These are phyloP conservation scores for Creontiades dilutus DNA, from an alignment of 2,888 invertebrate species.

Conservation along the genomic window DNA sequence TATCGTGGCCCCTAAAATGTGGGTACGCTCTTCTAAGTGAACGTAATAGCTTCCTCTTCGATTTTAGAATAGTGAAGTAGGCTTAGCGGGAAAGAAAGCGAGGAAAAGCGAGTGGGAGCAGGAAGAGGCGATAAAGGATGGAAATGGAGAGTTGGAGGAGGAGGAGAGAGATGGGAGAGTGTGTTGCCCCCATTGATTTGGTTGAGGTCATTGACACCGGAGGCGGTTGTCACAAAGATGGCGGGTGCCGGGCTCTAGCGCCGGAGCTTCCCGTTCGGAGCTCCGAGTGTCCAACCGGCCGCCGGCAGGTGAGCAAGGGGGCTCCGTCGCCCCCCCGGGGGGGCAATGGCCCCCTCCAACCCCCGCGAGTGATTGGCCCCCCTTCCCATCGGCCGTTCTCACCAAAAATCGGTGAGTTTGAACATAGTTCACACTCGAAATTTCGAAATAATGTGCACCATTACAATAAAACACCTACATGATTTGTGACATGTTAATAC, in stretches of 20 bases:
- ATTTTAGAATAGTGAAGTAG: too few species aligned
- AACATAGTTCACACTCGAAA: neutral
- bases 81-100: neutral
- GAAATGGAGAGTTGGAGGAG: neutral
- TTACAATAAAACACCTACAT: too few species aligned
- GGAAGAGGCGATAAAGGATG: constrained; percentile 24
- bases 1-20: too few species aligned
- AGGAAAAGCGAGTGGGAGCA: constrained; percentile 6
- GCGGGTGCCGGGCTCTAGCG: constrained; percentile 27
- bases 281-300: constrained; percentile 51
- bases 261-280: constrained; percentile 19
- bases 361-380: neutral
- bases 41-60: too few species aligned
- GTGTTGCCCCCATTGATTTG: constrained; percentile 62
- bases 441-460: too few species aligned
- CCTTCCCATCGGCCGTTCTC: too few species aligned
- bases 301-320: constrained; percentile 60
- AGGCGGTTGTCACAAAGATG: constrained; percentile 57
- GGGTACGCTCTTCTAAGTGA: too few species aligned
- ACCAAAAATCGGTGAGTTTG: neutral
- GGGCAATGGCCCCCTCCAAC: neutral
- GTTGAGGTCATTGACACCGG: constrained; percentile 69
- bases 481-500: too few species aligned
- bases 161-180: constrained; percentile 25
- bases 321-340: constrained; percentile 10